A percentile compares a stretch with the other conserved stretches of the same genome.
Conservation (phyloP, 1,140 invertebrate genomes). For the Caenorhabditis remanei region DNA sequence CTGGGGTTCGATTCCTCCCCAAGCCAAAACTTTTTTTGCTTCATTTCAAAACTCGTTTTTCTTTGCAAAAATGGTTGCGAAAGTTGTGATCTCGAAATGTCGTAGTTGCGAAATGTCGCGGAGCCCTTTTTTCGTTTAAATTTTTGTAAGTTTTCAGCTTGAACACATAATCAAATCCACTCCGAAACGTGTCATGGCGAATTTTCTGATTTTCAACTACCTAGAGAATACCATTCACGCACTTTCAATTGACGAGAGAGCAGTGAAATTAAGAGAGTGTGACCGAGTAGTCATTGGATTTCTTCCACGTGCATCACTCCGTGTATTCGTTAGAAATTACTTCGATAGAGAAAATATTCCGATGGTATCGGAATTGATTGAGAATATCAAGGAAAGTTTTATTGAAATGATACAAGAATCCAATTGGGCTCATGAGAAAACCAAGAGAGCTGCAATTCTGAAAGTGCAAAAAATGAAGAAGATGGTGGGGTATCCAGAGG, state of each 20-base stretch:
- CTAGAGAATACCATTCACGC: background rate
- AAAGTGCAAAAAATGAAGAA: constrained; percentile 12
- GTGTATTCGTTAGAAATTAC: background rate
- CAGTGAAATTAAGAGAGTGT: background rate
- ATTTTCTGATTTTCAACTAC: background rate
- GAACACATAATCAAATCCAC: background rate
- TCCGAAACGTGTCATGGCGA: background rate
- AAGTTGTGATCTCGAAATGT: too few species aligned
- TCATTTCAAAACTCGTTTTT: background rate
- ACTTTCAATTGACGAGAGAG: background rate
- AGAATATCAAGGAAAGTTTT: background rate
- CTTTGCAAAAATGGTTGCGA: background rate
- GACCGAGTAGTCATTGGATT: background rate
- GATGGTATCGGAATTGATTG: background rate
- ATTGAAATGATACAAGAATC: constrained; percentile 2
- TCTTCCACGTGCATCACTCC: background rate
- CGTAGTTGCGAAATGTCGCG: too few species aligned
- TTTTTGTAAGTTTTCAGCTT: background rate
- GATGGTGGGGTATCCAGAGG: constrained; percentile 20
- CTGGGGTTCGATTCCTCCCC: too few species aligned
- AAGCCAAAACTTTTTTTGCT: background rate
- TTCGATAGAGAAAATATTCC: background rate
- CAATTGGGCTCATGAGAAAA: background rate
- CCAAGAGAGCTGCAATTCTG: constrained; percentile 7
- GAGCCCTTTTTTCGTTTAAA: background rate